Base-by-base conservation (phyloP, 2,888 invertebrate genomes). In the Physocephala rufipes region DNA sequence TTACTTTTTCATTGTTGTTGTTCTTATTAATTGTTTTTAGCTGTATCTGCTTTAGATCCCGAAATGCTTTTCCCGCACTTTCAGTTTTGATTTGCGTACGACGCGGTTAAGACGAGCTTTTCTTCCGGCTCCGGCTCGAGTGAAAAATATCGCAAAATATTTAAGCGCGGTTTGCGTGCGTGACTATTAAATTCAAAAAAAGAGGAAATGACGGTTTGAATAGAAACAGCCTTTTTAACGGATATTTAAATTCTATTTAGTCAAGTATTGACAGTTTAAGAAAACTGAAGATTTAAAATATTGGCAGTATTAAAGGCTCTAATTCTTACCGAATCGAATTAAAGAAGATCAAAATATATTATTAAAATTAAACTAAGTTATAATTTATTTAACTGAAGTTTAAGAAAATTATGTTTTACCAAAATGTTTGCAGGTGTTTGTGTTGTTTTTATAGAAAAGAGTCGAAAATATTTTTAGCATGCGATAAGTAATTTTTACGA, bases 1-100 rank as follows among this genome's bases (percentile, higher is more conserved):
- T 62, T 66, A 67, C 36, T 45, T 26, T 68, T 59, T 67, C 69
- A 19, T 58, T 74, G 74, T 67, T 64, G 59, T 24, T 58, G 69
- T 72, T n/a, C n/a, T n/a, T n/a, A n/a, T n/a, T n/a, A n/a, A n/a
- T n/a, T n/a, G n/a, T n/a, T 71, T 70, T 71, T 74, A 68, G 69
- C 71, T 74, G 74, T 72, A 75, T 64, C 47, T 71, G 80, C 82
- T 81, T 81, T 74, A 74, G 76, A 76, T 81, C 79, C 81, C 82
- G 79, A 80, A 79, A 81, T 79, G 81, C 79, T 81, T 83, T 83
- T 77, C 81, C 79, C 79, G 80, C 84, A 79, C 82, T 82, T 77
- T 84, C 77, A 84, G 85, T 85, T 84, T 80, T 81, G 82, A 84
- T 84, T 85, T 83, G 82, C 82, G 82, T 82, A 83, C 82, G 80